phyloP scores from a whole-genome alignment of 2,113 vertebrate genomes.

The Cettia cetti region DNA sequence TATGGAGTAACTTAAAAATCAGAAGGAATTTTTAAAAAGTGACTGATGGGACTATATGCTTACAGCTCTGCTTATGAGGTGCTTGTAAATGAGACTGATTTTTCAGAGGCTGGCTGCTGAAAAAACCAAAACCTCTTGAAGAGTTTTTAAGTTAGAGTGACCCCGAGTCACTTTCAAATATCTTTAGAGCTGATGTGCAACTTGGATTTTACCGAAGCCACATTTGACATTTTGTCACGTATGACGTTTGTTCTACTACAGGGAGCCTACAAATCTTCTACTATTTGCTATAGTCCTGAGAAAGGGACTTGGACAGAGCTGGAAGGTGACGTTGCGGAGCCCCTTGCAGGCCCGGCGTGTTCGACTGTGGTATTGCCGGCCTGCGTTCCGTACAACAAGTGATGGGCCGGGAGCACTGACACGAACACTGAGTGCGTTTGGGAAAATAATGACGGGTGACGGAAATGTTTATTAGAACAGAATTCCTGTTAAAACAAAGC shows the following conservation, averaged over 20 bases:
- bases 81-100: neutral
- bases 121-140: neutral
- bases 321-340: constrained; percentile 96
- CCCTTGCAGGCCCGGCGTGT: constrained; percentile 93
- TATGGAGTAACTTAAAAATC: neutral
- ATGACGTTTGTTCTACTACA: constrained; percentile 63
- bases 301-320: constrained; percentile 97
- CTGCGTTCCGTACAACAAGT: constrained; percentile 97
- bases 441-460: constrained; percentile 66
- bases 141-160: neutral
- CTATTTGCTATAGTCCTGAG: constrained; percentile 98
- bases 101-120: neutral
- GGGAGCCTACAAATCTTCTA: constrained; percentile 99
- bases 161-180: neutral
- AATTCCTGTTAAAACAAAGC: constrained; percentile 46
- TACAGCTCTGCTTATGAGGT: neutral
- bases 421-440: constrained; percentile 31
- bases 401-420: constrained; percentile 34
- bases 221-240: neutral
- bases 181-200: neutral
- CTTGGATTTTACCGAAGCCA: neutral
- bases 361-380: constrained; percentile 92
- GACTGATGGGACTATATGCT: neutral
- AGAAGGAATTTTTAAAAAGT: neutral
- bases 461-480: constrained; percentile 34